Evolutionary conservation across 2,888 invertebrate genomes (phyloP).

Genomic region (Ormyrus labotus): DNA sequence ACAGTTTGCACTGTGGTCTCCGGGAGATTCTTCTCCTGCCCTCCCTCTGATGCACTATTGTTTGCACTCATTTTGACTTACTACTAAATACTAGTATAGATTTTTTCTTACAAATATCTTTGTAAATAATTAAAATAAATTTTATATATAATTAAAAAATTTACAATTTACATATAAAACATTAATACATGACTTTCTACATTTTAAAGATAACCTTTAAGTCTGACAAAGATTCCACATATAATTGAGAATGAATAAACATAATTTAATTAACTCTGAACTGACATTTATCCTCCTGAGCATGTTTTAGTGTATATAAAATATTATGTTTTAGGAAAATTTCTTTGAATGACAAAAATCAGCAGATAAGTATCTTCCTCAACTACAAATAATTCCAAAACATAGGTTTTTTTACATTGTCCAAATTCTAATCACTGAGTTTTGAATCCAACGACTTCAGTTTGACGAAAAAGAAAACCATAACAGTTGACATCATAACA

Average conservation of each 20-base stretch:
- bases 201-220: constrained; percentile 40
- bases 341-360: not conserved
- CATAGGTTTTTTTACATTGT: not conserved
- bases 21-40: constrained; percentile 66
- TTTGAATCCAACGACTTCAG: not conserved
- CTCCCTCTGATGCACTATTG: constrained; percentile 47
- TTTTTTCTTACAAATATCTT: no score
- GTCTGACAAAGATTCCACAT: constrained; percentile 31
- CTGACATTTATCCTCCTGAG: not conserved
- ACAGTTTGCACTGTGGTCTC: constrained; percentile 68
- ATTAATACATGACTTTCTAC: constrained; percentile 4
- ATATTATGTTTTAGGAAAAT: not conserved
- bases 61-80: constrained; percentile 56
- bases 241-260: not conserved
- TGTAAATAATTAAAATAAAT: not conserved
- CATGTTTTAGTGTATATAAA: constrained; percentile 25
- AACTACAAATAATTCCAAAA: not conserved
- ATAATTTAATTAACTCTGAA: constrained; percentile 8
- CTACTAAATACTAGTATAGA: not conserved
- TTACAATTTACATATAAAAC: constrained; percentile 31
- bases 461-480: not conserved
- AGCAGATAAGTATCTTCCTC: not conserved
- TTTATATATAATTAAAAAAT: not conserved
- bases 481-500: constrained; percentile 44
- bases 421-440: not conserved